A percentile compares a stretch with the other conserved stretches of the same genome.
Evolutionary conservation across 2,888 invertebrate species (phyloP).

Genomic region (Limulus polyphemus): DNA sequence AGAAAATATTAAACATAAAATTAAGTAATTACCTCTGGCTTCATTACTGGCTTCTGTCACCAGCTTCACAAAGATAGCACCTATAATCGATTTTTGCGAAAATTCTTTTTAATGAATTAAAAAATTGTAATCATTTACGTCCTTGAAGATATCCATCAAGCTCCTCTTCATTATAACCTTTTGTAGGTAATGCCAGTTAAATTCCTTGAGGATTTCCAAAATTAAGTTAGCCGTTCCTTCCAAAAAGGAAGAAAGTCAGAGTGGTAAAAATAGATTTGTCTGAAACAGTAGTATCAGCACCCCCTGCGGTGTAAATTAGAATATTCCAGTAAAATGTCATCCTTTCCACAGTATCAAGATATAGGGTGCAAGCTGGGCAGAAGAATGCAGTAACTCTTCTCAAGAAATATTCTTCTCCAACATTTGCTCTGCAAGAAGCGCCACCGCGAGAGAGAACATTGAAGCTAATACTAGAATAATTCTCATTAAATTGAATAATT

Average conservation of each 20-base stretch:
- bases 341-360: constrained; percentile 23
- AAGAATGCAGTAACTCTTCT: constrained; percentile 19
- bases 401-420: constrained; percentile 14
- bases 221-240: constrained; percentile 7
- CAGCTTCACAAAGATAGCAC: too few species aligned
- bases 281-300: constrained; percentile 12
- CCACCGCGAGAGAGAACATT: constrained; percentile 8
- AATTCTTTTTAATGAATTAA: too few species aligned
- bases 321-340: constrained; percentile 25
- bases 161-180: constrained; percentile 1
- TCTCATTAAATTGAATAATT: constrained; percentile 9
- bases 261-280: constrained; percentile 13
- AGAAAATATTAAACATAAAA: too few species aligned
- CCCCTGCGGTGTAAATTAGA: constrained; percentile 17
- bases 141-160: constrained; percentile 2
- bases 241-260: constrained; percentile 14
- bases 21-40: too few species aligned
- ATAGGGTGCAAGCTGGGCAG: constrained; percentile 23
- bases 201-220: constrained; percentile 5
- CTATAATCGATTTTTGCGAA: too few species aligned
- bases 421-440: constrained; percentile 13
- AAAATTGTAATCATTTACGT: background rate
- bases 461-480: constrained; percentile 10
- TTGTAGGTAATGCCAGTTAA: constrained; percentile 9
- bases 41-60: too few species aligned